phyloP scores from a whole-genome alignment of 2,888 invertebrate genomes.

The Amblyteles armatorius region DNA sequence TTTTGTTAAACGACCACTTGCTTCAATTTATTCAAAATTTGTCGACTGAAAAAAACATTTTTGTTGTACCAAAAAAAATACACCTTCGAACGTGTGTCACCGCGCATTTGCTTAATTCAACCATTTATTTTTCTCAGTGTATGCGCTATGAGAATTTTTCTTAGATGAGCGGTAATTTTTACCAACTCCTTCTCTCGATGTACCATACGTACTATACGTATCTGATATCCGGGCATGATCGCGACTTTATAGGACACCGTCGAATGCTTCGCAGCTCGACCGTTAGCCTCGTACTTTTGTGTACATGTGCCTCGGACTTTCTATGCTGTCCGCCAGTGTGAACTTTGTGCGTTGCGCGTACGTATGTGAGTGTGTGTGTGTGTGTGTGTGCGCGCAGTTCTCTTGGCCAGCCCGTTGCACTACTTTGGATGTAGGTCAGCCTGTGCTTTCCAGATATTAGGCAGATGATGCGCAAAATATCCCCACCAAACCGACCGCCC shows the following conservation, averaged over 20 bases:
- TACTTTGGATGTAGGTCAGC: slow-evolving; percentile 78
- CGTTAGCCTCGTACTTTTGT: background rate
- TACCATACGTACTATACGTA: too few relatives aligned
- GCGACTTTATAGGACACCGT: background rate
- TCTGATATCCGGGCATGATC: background rate
- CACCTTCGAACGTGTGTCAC: too few relatives aligned
- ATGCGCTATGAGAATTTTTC: too few relatives aligned
- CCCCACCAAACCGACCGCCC: slow-evolving; percentile 75
- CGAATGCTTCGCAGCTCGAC: background rate
- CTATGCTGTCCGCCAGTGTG: background rate
- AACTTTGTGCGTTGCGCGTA: background rate
- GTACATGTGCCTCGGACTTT: background rate
- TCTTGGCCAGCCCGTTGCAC: slow-evolving; percentile 16
- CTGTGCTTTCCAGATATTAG: slow-evolving; percentile 81
- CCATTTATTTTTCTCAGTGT: too few relatives aligned
- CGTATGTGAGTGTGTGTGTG: background rate
- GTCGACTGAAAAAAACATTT: too few relatives aligned
- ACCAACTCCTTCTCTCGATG: too few relatives aligned
- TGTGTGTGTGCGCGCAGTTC: slow-evolving; percentile 24
- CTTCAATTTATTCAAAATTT: too few relatives aligned
- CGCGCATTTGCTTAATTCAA: too few relatives aligned
- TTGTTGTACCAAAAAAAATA: too few relatives aligned
- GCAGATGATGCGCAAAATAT: slow-evolving; percentile 84
- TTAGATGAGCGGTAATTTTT: too few relatives aligned
- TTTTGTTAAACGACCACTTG: too few relatives aligned